Evolutionary conservation across 1,140 invertebrate genomes (phyloP).

Genomic region (Eurosta solidaginis): DNA sequence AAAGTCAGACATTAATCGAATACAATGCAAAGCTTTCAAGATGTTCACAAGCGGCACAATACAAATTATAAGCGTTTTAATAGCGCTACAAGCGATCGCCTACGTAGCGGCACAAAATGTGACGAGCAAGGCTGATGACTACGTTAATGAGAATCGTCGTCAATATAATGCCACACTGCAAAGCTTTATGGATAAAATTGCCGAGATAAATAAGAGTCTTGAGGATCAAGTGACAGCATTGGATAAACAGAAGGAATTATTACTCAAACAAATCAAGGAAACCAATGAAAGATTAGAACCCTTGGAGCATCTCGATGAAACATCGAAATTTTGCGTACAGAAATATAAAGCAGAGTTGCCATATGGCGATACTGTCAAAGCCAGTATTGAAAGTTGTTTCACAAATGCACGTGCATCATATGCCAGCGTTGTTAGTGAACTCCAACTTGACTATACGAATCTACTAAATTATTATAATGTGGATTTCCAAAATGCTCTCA

Average conservation of each 20-base stretch:
- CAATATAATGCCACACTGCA: neutral
- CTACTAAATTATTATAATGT: constrained; percentile 1
- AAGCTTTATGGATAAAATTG: constrained; percentile 3
- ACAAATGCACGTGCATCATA: neutral
- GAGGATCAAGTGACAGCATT: neutral
- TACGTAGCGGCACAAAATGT: constrained; percentile 7
- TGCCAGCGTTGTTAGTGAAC: neutral
- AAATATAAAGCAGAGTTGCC: neutral
- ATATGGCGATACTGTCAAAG: neutral
- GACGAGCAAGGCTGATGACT: constrained; percentile 19
- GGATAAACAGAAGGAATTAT: neutral
- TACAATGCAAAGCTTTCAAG: neutral
- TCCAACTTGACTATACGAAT: neutral
- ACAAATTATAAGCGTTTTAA: neutral
- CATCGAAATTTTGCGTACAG: constrained; percentile 6
- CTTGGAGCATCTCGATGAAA: constrained; percentile 16
- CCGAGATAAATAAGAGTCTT: neutral
- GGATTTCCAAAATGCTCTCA: neutral
- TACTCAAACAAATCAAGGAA: neutral
- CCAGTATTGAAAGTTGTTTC: neutral
- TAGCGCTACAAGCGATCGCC: neutral
- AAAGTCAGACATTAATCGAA: neutral
- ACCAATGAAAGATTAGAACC: neutral
- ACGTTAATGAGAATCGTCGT: neutral
- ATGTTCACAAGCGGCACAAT: neutral